Evolutionary conservation across 2,888 invertebrate species (phyloP), one percentile per base, ranked within the genome.

Genomic region (Dendrolimus pini): DNA sequence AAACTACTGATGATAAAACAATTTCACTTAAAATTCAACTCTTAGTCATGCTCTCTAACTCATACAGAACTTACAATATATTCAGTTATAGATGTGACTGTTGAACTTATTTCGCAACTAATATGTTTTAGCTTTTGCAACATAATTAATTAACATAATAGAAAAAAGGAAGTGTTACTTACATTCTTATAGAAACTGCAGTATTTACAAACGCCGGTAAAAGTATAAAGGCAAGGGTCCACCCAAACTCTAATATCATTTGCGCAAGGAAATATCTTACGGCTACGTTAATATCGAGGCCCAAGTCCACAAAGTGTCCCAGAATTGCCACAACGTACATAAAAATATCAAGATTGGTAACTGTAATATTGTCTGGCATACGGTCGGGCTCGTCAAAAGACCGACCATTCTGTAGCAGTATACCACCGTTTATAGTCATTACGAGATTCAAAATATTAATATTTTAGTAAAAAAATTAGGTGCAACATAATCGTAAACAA

Each of bases 201-300:
- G 95, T 95, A 77, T 94, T 96, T 41, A 95, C 93, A 63, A 96
- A 88, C 0, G 95, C 95, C 55, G 96, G 96, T 67, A 95, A 78
- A 55, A 95, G 84, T 65, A 96, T 94, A 72, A 96, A 95, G 52
- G 90, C 91, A 55, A 94, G 76, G 1, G 96, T 96, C 82, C 94
- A 93, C 41, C 91, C 87, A 72, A 95, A 95, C 78, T 94, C 94
- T 57, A 85, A 83, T 63, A 90, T 82, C 70, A 93, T 89, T 12
- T 81, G 77, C 41, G 88, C 85, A 61, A 91, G 68, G 64, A 91
- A 93, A 74, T 95, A 95, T 72, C 92, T 89, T 62, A 93, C 90
- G 12, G 95, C 94, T 41, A 95, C 84, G 78, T 94, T 94, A 53
- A 94, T 91, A 85, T 95, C 95, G 52, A 95, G 82, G 13, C 92